Evolutionary conservation across 2,888 invertebrate genomes (phyloP), one percentile per base, ranked within the genome.

Genomic region (Elysia crispata): DNA sequence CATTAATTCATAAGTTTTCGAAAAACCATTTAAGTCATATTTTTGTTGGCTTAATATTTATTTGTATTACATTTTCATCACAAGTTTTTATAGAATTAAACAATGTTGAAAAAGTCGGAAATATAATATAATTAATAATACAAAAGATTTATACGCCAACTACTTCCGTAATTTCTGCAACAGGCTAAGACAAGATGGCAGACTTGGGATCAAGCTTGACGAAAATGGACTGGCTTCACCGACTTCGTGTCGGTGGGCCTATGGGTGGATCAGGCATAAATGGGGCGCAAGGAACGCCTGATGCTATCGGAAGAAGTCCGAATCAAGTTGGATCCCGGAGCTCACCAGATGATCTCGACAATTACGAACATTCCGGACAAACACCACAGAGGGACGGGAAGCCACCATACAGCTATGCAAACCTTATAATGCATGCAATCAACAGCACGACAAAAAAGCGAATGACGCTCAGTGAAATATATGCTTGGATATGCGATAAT

Each of bases 401-500:
- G 86, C 93, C 93, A 1, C 92, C 93, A 13, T 93, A 93, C 86
- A 95, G 95, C 87, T 95, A 95, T 91, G 95, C 95, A 64, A 95
- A 94, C 87, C 94, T 95, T 91, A 95, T 95, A 86, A 93, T 94
- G 83, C 93, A 95, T 86, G 95, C 95, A 8, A 95, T 95, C 86
- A 93, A 93, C 87, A 95, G 94, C 92, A 94, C 95, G 0, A 93
- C 94, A 1, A 94, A 94, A 88, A 94, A 95, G 86, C 95, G 95
- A 93, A 95, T 95, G 95, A 95, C 95, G 1, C 92, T 95, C 54
- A 95, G 95, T 85, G 95, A 95, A 91, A 95, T 95, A 86, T 95
- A 95, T 91, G 94, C 95, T 85, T 95, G 95, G 93, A 95, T 95
- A 69, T 94, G 94, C 87, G 95, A 95, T 84, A 94, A 95, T 86